Percentiles rank a stretch among this genome's conserved stretches.
phyloP scores from a whole-genome alignment of 2,113 vertebrate genomes.

The Psilopsiagon aurifrons region DNA sequence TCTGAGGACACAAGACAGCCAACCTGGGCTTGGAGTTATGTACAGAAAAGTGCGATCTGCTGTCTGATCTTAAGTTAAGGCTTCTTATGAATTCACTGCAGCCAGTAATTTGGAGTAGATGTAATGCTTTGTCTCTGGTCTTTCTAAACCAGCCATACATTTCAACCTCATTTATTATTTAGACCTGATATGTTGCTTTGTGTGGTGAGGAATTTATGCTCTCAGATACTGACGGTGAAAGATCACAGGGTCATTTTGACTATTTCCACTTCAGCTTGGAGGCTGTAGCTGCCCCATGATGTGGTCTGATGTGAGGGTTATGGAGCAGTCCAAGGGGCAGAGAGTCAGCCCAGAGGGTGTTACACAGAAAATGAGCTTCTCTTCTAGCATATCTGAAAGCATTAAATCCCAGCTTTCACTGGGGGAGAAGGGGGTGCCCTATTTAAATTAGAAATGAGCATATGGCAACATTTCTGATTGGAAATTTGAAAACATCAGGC shows the following conservation, averaged over 20 bases:
- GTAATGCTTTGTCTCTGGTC: neutral
- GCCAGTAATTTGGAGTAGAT: neutral
- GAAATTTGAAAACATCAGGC: neutral
- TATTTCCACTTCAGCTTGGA: neutral
- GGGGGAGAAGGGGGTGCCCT: neutral
- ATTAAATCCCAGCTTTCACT: neutral
- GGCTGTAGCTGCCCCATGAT: neutral
- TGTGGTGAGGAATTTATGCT: neutral
- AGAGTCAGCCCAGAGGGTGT: too few relatives aligned
- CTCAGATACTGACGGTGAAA: neutral
- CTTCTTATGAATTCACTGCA: neutral
- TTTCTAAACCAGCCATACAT: neutral
- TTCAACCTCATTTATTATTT: slow-evolving; percentile 54
- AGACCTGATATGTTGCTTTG: neutral
- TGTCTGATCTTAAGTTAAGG: neutral
- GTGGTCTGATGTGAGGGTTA: accelerated
- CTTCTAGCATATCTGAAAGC: neutral
- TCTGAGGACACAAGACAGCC: neutral
- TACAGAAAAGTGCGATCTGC: neutral
- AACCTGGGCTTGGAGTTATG: neutral
- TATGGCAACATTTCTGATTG: neutral
- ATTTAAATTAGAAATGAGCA: neutral
- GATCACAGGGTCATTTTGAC: neutral
- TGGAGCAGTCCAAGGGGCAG: neutral
- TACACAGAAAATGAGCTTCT: neutral